Evolutionary conservation across 1,140 invertebrate genomes (phyloP).

Genomic region (Amphibalanus amphitrite): DNA sequence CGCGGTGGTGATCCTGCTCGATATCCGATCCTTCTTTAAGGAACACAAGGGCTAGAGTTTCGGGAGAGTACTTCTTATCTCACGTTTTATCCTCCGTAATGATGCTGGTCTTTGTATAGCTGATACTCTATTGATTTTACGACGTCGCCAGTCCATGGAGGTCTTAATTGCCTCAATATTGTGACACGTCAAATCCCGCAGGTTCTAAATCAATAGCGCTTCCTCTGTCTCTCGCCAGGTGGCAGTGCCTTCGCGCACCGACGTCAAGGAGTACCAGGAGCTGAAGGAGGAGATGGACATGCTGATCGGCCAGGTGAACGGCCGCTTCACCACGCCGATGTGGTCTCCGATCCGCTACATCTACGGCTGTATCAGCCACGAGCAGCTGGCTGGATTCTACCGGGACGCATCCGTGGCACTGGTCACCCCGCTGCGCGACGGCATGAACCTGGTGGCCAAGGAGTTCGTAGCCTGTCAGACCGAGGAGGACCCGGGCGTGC

Average conservation of each 20-base stretch:
- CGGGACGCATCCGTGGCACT: constrained; percentile 65
- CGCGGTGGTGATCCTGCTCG: no score
- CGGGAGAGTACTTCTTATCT: no score
- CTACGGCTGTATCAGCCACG: constrained; percentile 63
- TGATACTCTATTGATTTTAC: no score
- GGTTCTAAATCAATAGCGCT: no score
- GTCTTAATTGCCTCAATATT: no score
- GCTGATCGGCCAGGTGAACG: constrained; percentile 43
- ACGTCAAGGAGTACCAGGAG: constrained; percentile 78
- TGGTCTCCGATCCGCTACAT: constrained; percentile 85
- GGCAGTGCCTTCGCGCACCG: constrained; percentile 70
- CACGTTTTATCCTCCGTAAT: no score
- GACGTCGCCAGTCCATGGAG: no score
- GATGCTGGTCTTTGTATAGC: no score
- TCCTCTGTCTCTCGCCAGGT: constrained; percentile 28
- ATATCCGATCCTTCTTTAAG: no score
- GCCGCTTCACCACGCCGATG: constrained; percentile 40
- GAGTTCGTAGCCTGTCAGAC: constrained; percentile 86
- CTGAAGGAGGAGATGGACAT: constrained; percentile 81
- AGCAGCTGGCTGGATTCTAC: constrained; percentile 58
- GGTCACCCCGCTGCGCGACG: constrained; percentile 69
- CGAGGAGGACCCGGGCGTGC: constrained; percentile 55
- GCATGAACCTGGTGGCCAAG: constrained; percentile 86
- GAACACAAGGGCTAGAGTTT: no score
- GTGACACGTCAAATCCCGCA: no score